Percentiles rank a stretch among this genome's conserved stretches.
phyloP scores from a whole-genome alignment of 2,113 vertebrate genomes.

The Meleagris gallopavo region DNA sequence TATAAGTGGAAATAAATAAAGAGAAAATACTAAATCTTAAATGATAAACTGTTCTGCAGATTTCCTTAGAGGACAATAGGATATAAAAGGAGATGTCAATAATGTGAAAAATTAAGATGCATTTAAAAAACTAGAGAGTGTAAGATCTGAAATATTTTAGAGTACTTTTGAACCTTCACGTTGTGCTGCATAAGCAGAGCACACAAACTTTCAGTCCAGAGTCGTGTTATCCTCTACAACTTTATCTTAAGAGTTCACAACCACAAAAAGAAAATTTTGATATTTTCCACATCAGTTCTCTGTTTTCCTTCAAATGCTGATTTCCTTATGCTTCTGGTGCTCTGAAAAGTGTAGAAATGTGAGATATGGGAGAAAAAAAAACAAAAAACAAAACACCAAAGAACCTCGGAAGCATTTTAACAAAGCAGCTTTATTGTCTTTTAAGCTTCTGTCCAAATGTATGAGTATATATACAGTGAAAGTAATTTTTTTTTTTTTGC shows the following conservation, averaged over 20 bases:
- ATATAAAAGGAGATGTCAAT: not conserved
- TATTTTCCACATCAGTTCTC: conserved; percentile 11
- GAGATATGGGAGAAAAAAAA: not conserved
- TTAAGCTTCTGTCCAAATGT: not conserved
- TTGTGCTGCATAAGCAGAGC: not conserved
- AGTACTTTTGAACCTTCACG: not conserved
- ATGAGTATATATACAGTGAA: not conserved
- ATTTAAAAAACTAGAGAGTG: not conserved
- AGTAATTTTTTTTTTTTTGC: not conserved
- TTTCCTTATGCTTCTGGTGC: conserved; percentile 20
- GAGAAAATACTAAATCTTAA: not conserved
- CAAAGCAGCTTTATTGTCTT: conserved; percentile 24
- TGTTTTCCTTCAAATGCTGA: conserved; percentile 39
- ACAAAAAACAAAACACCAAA: not conserved
- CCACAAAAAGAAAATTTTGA: not conserved
- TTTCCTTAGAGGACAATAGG: not conserved
- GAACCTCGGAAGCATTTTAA: conserved; percentile 12
- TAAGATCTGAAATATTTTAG: not conserved
- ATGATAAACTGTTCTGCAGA: not conserved
- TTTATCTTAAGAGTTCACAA: not conserved
- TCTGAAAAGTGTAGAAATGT: not conserved
- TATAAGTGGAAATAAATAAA: not conserved
- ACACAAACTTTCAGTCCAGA: not conserved
- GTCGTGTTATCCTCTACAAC: not conserved
- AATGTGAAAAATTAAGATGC: not conserved